Conservation (phyloP, 2,888 invertebrate genomes). For the Melolontha melolontha region DNA sequence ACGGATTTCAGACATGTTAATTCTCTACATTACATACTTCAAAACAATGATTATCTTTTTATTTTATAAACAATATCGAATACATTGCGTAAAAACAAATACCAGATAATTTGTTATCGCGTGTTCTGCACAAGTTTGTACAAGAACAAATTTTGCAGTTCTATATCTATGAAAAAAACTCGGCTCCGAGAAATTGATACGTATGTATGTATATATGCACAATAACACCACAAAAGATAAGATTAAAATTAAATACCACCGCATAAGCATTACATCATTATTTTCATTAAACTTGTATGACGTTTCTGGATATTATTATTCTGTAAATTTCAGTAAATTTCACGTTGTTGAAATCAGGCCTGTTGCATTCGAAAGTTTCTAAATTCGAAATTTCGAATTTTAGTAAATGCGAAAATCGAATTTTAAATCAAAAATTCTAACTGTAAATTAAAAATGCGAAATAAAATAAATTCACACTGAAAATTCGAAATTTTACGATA, state of each 20-base stretch:
- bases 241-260: conserved; percentile 30
- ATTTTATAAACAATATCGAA: conserved; percentile 31
- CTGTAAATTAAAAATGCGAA: too few relatives aligned
- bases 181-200: conserved; percentile 40
- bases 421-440: too few relatives aligned
- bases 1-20: too few relatives aligned
- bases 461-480: too few relatives aligned
- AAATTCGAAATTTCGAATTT: too few relatives aligned
- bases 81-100: conserved; percentile 30
- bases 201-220: conserved; percentile 16
- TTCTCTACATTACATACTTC: conserved; percentile 8
- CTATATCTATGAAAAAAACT: conserved; percentile 23
- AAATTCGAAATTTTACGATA: too few relatives aligned
- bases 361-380: too few relatives aligned
- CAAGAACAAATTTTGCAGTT: conserved; percentile 29
- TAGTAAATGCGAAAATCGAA: too few relatives aligned
- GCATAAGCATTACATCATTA: conserved; percentile 34
- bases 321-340: neutral
- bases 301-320: conserved; percentile 18
- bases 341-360: too few relatives aligned
- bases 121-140: conserved; percentile 16
- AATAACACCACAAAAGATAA: conserved; percentile 34
- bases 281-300: conserved; percentile 18
- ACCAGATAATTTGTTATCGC: conserved; percentile 25
- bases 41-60: conserved; percentile 8